Percentiles rank a stretch among this genome's conserved stretches.
These are phyloP conservation scores for Sinelater perroti DNA, from an alignment of 2,888 invertebrate species.

Conservation along the genomic window DNA sequence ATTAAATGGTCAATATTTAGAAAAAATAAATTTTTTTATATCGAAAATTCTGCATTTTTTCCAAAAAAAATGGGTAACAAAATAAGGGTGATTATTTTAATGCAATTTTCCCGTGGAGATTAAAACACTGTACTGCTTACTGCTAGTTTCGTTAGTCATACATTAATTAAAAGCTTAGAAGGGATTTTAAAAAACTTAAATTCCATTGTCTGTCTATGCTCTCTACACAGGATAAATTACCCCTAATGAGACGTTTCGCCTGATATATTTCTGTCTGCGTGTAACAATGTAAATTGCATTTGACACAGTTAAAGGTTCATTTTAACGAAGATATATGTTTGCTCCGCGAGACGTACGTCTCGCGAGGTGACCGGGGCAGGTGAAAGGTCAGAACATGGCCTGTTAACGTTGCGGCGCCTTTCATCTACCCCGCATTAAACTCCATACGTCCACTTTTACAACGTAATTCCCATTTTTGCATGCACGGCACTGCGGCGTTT, in stretches of 20 bases:
- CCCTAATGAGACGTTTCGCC: constrained; percentile 16
- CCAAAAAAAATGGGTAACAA: no score
- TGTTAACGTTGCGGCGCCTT: constrained; percentile 43
- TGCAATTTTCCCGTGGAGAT: no score
- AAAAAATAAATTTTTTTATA: no score
- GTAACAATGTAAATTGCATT: constrained; percentile 28
- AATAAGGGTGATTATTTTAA: no score
- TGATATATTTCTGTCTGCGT: constrained; percentile 21
- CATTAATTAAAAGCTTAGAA: no score
- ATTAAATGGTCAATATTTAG: no score
- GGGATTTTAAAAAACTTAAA: no score
- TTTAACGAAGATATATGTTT: constrained; percentile 40
- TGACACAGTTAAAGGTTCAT: constrained; percentile 30
- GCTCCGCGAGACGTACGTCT: constrained; percentile 36
- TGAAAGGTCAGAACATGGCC: constrained; percentile 43
- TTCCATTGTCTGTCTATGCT: no score
- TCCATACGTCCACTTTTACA: constrained; percentile 25
- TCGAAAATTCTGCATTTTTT: no score
- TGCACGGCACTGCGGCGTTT: constrained; percentile 26
- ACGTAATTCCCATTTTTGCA: constrained; percentile 21
- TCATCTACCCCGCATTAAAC: constrained; percentile 42
- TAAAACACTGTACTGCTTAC: background rate
- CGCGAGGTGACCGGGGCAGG: constrained; percentile 41
- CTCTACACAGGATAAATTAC: no score
- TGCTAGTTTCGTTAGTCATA: constrained; percentile 1